Percentiles rank a stretch among this genome's conserved stretches.
Conservation (phyloP, 2,888 invertebrate species). For the Julus scandinavius region DNA sequence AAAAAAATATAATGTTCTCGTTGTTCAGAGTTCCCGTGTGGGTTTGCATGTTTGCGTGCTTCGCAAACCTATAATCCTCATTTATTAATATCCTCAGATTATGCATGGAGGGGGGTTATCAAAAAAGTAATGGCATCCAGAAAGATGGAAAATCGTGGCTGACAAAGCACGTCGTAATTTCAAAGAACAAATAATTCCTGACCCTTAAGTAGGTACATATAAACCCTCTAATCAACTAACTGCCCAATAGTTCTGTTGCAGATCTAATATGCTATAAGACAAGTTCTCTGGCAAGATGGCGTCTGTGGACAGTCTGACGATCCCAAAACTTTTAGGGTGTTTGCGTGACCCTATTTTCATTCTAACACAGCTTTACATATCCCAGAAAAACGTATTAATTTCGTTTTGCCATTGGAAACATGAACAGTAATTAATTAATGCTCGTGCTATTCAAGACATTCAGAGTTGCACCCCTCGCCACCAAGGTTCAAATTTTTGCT, state of each 20-base stretch:
- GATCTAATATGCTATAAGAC: background rate
- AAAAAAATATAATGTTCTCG: background rate
- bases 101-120: slow-evolving; percentile 39
- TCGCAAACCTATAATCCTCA: slow-evolving; percentile 2
- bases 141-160: background rate
- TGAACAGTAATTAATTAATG: slow-evolving; percentile 13
- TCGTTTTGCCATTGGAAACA: background rate
- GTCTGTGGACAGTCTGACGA: background rate
- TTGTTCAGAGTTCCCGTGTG: background rate
- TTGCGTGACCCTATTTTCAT: slow-evolving; percentile 12
- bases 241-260: background rate
- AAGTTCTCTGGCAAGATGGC: no score
- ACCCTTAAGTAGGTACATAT: background rate
- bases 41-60: slow-evolving; percentile 9
- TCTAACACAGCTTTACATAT: background rate
- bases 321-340: background rate
- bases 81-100: slow-evolving; percentile 37
- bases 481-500: background rate
- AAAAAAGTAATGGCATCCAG: slow-evolving; percentile 31
- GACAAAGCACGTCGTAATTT: background rate
- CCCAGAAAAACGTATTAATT: background rate
- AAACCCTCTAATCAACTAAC: background rate
- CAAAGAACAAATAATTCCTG: slow-evolving; percentile 35
- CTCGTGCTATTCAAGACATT: background rate
- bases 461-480: background rate